Percentiles rank a stretch among this genome's conserved stretches.
Conservation (phyloP, 1,140 invertebrate species). For the Anastrepha ludens region DNA sequence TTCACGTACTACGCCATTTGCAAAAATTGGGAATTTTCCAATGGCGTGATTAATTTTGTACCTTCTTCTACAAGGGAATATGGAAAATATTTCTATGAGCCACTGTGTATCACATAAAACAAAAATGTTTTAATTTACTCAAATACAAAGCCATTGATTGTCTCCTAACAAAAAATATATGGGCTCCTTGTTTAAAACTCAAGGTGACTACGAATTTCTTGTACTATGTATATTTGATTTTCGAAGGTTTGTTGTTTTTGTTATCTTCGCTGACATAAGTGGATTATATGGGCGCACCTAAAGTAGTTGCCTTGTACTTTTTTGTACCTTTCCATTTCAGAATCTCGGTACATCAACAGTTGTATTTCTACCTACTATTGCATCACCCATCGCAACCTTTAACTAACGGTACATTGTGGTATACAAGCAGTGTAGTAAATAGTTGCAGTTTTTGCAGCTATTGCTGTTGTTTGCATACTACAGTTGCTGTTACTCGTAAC, state of each 20-base stretch:
- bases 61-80: too few relatives aligned
- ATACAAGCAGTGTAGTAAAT: background rate
- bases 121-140: too few relatives aligned
- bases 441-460: background rate
- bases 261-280: background rate
- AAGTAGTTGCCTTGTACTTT: background rate
- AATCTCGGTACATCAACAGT: background rate
- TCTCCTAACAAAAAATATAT: too few relatives aligned
- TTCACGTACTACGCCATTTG: too few relatives aligned
- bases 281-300: too few relatives aligned
- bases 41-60: too few relatives aligned
- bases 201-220: too few relatives aligned
- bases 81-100: too few relatives aligned
- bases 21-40: too few relatives aligned
- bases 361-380: background rate
- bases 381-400: background rate
- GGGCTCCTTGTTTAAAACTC: too few relatives aligned
- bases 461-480: background rate
- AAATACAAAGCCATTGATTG: too few relatives aligned
- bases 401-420: background rate
- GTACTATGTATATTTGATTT: background rate
- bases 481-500: conserved; percentile 4
- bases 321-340: background rate
- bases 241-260: background rate
- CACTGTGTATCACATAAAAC: too few relatives aligned